Evolutionary conservation across 2,888 invertebrate species (phyloP), one percentile per base, ranked within the genome.

Genomic region (Tetragonula carbonaria): DNA sequence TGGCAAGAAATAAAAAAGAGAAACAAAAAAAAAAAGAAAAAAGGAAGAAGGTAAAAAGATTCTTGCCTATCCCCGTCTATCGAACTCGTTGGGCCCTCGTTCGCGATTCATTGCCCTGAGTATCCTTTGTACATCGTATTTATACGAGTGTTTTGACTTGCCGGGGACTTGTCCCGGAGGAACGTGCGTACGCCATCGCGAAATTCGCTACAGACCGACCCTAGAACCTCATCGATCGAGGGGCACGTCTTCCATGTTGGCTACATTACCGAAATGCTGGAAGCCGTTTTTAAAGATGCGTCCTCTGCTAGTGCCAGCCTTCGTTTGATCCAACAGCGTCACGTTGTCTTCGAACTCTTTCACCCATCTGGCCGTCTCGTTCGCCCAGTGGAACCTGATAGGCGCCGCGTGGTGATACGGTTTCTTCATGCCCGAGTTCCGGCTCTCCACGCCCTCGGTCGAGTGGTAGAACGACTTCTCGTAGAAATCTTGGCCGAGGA

Each of bases 381-480:
- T 92, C 18, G 93, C 93, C 93, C 93, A 93, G 66, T 93, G 91
- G 67, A 93, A 93, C 6, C 92, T 82, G 51, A 93, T 91, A 18
- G 92, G 91, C 11, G 93, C 93, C 0, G 93, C 90, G 53, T 92
- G 90, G 53, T 93, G 93, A 71, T 93, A 93, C 33, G 89, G 89
- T 67, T 93, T 93, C 82, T 93, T 93, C 6, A 92, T 53, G 1
- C 93, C 93, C 16, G 89, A 82, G 59, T 86, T 92, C 0, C 93
- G 90, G 8, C 93, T 89, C 71, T 92, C 91, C 18, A 92, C 87
- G 2, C 93, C 93, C 18, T 92, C 92, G 23, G 90, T 89, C 38
- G 93, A 93, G 80, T 95, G 94, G 86, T 95, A 96, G 89, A 96
- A 97, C 6, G 97, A 96, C 67, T 95, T 95, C 83, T 95, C 94